phyloP scores from a whole-genome alignment of 2,888 invertebrate genomes.

The Lymantria dispar region DNA sequence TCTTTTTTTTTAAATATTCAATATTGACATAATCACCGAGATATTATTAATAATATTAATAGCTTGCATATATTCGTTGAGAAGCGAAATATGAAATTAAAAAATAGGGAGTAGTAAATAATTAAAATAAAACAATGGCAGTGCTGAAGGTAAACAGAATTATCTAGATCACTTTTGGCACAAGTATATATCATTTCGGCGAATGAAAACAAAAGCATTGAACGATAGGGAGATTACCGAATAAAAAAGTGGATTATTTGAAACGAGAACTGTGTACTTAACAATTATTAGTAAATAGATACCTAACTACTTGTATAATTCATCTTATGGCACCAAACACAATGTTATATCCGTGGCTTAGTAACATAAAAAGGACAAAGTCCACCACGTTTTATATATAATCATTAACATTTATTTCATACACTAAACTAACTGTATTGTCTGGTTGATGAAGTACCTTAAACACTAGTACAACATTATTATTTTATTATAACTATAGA shows the following conservation, averaged over 20 bases:
- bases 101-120: conserved; percentile 10
- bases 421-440: conserved; percentile 42
- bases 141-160: conserved; percentile 29
- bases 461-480: conserved; percentile 34
- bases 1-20: conserved; percentile 16
- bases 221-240: conserved; percentile 1
- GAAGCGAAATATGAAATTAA: conserved; percentile 25
- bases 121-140: conserved; percentile 35
- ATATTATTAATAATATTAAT: conserved; percentile 2
- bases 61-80: conserved; percentile 22
- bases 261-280: conserved; percentile 18
- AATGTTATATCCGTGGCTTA: conserved; percentile 25
- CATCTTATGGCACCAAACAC: conserved; percentile 61
- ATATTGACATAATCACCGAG: conserved; percentile 14
- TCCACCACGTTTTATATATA: conserved; percentile 1
- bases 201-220: conserved; percentile 18
- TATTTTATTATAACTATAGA: conserved; percentile 25
- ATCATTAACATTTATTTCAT: conserved; percentile 31
- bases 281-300: conserved; percentile 48
- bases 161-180: conserved; percentile 40
- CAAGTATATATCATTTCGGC: conserved; percentile 38
- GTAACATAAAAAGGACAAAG: not conserved
- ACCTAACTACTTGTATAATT: conserved; percentile 62
- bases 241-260: conserved; percentile 20
- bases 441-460: conserved; percentile 31